Base-by-base conservation (phyloP, 2,888 invertebrate genomes). In the Phymatocera aterrima region DNA sequence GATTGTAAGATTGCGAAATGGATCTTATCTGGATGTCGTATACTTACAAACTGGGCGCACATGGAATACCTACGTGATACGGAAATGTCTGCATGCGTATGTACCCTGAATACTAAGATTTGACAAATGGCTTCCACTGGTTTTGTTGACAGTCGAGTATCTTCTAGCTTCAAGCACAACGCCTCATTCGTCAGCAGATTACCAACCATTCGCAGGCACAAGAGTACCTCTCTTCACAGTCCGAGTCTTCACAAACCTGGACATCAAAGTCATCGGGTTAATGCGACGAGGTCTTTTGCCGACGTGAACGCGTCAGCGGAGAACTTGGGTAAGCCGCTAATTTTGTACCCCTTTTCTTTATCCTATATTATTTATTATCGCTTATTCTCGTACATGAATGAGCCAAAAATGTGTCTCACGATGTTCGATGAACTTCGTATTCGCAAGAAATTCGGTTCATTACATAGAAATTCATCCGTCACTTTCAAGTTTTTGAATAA, bases 171-270 rank as follows among this genome's bases (percentile, higher is more conserved):
- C 93, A 97, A 97, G 93, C 96, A 97, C 93, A 97, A 97, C 92
- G 95, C 97, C 85, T 97, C 97, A 79, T 97, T 97, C 92, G 97
- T 97, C 90, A 96, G 97, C 88, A 94, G 97, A 85, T 93, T 97
- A 91, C 97, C 97, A 86, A 97, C 96, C 82, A 96, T 97, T 91
- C 94, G 96, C 80, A 93, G 96, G 57, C 95, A 95, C 92, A 95
- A 96, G 91, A 95, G 95, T 89, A 94, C 95, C 84, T 94, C 95
- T 81, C 93, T 95, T 87, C 96, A 96, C 90, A 94, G 95, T 80
- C 95, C 96, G 60, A 95, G 94, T 83, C 92, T 94, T 84, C 94
- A 93, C 91, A 91, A 91, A 84, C 83, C 88, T 83, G 85, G 86
- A 78, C 91, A 92, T 87, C 92, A 93, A 85, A 93, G 93, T 83